Conservation (phyloP, 2,888 invertebrate species). For the Malacosoma neustria region DNA sequence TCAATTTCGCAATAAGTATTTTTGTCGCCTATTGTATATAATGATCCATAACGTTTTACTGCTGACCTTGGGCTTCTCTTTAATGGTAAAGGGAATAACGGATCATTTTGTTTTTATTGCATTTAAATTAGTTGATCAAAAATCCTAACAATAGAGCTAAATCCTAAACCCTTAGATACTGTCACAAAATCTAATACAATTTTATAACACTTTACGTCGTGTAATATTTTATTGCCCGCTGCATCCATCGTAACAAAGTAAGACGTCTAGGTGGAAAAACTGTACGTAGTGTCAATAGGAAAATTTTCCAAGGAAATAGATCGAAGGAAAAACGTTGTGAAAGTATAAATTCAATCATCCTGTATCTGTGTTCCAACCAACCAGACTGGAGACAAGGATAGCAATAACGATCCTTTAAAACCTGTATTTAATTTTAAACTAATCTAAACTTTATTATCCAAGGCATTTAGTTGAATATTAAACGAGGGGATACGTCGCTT, state of each 20-base stretch:
- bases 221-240: background rate
- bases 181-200: too few species aligned
- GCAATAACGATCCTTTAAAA: constrained; percentile 54
- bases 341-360: constrained; percentile 64
- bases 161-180: too few species aligned
- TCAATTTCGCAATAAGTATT: too few species aligned
- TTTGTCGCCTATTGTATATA: too few species aligned
- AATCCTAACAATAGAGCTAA: too few species aligned
- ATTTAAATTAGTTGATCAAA: too few species aligned
- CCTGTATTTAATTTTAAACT: constrained; percentile 16
- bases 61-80: too few species aligned
- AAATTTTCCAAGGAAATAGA: constrained; percentile 30
- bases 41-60: too few species aligned
- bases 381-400: constrained; percentile 57
- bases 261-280: background rate
- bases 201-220: too few species aligned
- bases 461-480: constrained; percentile 17
- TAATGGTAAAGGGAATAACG: too few species aligned
- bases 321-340: constrained; percentile 33
- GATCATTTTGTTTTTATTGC: too few species aligned
- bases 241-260: background rate
- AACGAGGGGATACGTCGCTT: background rate
- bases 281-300: constrained; percentile 4
- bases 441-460: constrained; percentile 11
- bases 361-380: constrained; percentile 60